Percentiles rank a stretch among this genome's conserved stretches.
These are phyloP conservation scores for Sphecodes monilicornis DNA, from an alignment of 2,888 invertebrate species.

Conservation along the genomic window DNA sequence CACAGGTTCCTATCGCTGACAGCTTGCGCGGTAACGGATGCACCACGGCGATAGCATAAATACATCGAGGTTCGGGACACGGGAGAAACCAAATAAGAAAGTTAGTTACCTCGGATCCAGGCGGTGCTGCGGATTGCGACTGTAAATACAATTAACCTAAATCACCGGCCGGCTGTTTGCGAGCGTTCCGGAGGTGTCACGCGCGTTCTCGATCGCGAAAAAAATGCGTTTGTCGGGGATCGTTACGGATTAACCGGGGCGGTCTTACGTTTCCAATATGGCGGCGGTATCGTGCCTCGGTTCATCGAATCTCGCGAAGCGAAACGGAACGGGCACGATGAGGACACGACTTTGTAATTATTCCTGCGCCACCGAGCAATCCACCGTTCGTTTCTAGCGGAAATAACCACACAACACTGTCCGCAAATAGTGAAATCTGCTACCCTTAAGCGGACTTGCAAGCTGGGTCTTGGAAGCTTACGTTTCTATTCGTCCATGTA, in stretches of 20 bases:
- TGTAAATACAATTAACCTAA: conserved; percentile 47
- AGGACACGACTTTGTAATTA: conserved; percentile 37
- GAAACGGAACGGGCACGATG: conserved; percentile 7
- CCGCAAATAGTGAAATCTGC: not conserved
- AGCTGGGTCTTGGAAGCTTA: not conserved
- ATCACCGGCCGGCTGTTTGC: not conserved
- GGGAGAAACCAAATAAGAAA: conserved; percentile 36
- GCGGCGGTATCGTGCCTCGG: conserved; percentile 72
- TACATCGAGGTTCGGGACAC: conserved; percentile 12
- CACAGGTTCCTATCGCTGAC: not conserved
- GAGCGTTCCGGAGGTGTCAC: conserved; percentile 13
- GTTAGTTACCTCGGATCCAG: conserved; percentile 43
- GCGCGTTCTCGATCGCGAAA: conserved; percentile 1
- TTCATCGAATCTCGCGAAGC: conserved; percentile 34
- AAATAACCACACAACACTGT: not conserved
- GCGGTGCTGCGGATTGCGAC: conserved; percentile 23
- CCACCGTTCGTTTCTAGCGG: conserved; percentile 33
- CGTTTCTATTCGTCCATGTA: not conserved
- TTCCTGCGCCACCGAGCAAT: conserved; percentile 41
- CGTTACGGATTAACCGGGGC: conserved; percentile 30
- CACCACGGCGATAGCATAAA: not conserved
- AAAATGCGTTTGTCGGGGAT: conserved; percentile 1
- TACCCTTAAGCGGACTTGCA: not conserved
- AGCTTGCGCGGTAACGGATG: not conserved
- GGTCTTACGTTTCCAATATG: conserved; percentile 51